phyloP scores from a whole-genome alignment of 2,888 invertebrate genomes.

The Pterostichus madidus region DNA sequence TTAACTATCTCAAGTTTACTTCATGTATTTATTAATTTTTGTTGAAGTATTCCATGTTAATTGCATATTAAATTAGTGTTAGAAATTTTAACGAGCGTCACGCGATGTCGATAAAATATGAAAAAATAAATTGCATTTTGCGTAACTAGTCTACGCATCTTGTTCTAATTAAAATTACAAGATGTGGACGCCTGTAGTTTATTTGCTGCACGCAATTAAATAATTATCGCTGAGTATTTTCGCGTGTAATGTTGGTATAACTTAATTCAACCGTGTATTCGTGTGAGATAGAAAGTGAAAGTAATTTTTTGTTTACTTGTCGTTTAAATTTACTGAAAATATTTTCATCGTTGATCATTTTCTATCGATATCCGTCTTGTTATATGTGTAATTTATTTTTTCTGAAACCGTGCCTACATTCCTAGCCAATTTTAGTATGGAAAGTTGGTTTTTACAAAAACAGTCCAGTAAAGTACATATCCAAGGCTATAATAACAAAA shows the following conservation, averaged over 20 bases:
- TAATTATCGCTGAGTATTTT: conserved; percentile 52
- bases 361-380: conserved; percentile 21
- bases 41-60: conserved; percentile 3
- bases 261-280: conserved; percentile 2
- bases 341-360: conserved; percentile 10
- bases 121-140: conserved; percentile 44
- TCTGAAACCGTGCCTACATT: too few relatives aligned
- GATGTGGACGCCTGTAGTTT: conserved; percentile 45
- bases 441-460: too few relatives aligned
- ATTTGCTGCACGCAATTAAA: conserved; percentile 57
- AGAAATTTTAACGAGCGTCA: conserved; percentile 15
- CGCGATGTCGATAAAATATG: conserved; percentile 23
- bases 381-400: conserved; percentile 13
- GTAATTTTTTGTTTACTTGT: conserved; percentile 34
- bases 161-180: conserved; percentile 54
- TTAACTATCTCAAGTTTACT: neutral
- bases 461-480: too few relatives aligned
- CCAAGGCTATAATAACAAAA: too few relatives aligned
- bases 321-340: conserved; percentile 2
- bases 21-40: neutral
- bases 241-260: conserved; percentile 39
- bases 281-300: conserved; percentile 47
- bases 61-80: conserved; percentile 33
- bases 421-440: too few relatives aligned
- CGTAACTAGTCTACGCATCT: conserved; percentile 45